Evolutionary conservation across 1,140 invertebrate genomes (phyloP).

Genomic region (Gerris buenoi): DNA sequence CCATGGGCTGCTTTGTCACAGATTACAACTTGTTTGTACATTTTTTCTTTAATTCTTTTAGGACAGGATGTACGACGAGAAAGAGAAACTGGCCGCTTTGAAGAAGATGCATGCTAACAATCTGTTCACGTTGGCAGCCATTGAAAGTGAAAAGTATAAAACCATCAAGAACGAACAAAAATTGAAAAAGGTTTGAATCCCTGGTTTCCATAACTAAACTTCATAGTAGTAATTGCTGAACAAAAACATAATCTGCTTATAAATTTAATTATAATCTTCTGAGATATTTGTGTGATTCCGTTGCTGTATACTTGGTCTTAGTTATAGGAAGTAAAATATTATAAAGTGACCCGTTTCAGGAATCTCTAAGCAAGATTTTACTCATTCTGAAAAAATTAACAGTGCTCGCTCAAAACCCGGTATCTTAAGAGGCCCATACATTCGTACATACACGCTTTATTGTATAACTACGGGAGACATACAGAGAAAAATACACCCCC

Average conservation of each 20-base stretch:
- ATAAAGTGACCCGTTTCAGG: neutral
- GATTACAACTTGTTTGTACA: too few relatives aligned
- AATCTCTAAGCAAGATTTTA: too few relatives aligned
- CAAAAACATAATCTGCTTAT: neutral
- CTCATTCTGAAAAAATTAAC: too few relatives aligned
- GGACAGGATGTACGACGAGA: neutral
- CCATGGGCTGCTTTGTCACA: too few relatives aligned
- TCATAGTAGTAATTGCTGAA: neutral
- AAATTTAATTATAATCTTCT: neutral
- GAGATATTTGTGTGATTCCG: neutral
- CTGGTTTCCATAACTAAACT: neutral
- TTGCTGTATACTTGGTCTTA: neutral
- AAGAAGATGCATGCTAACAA: conserved; percentile 4
- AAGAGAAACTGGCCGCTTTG: neutral
- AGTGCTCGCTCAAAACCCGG: too few relatives aligned
- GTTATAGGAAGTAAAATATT: neutral
- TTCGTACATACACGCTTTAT: too few relatives aligned
- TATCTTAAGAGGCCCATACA: too few relatives aligned
- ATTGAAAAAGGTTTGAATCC: neutral
- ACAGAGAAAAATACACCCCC: too few relatives aligned
- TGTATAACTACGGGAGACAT: too few relatives aligned
- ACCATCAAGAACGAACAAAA: neutral
- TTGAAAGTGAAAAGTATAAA: neutral
- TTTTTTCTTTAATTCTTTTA: neutral
- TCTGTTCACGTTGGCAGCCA: neutral